Evolutionary conservation across 1,140 invertebrate genomes (phyloP).

Genomic region (Charaxes varanes): DNA sequence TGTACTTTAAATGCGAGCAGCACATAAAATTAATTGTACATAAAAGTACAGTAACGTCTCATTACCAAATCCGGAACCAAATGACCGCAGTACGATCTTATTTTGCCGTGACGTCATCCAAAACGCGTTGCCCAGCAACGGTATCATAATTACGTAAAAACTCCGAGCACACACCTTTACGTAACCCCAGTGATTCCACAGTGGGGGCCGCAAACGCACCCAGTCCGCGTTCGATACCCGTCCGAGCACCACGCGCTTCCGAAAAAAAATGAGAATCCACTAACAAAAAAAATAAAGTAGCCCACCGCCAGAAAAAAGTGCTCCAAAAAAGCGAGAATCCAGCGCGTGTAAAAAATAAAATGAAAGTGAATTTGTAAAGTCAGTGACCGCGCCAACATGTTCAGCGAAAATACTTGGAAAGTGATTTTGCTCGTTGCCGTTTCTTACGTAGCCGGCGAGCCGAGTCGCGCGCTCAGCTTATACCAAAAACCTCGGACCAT

Average conservation of each 20-base stretch:
- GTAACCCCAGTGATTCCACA: slow-evolving; percentile 35
- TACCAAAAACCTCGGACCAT: slow-evolving; percentile 42
- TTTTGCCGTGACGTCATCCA: slow-evolving; percentile 21
- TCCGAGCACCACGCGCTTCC: slow-evolving; percentile 16
- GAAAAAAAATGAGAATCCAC: slow-evolving; percentile 29
- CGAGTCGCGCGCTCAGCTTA: slow-evolving; percentile 49
- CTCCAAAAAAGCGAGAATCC: slow-evolving; percentile 7
- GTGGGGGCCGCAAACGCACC: slow-evolving; percentile 23
- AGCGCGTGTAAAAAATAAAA: slow-evolving; percentile 30
- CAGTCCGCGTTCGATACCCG: slow-evolving; percentile 35
- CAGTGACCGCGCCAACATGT: slow-evolving; percentile 66
- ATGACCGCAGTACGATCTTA: no score
- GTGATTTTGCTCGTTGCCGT: slow-evolving; percentile 55
- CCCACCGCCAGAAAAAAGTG: slow-evolving; percentile 8
- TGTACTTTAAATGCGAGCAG: no score
- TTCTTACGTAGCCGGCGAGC: slow-evolving; percentile 44
- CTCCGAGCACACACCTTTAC: slow-evolving; percentile 43
- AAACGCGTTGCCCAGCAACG: slow-evolving; percentile 34
- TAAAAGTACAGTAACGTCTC: background rate
- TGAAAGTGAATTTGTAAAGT: slow-evolving; percentile 60
- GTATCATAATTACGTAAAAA: slow-evolving; percentile 47
- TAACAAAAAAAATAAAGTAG: slow-evolving; percentile 19
- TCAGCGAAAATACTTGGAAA: slow-evolving; percentile 66
- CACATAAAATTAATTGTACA: no score
- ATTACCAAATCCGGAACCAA: slow-evolving; percentile 3